Evolutionary conservation across 1,140 invertebrate species (phyloP).

Genomic region (Drosophila pruinosa): DNA sequence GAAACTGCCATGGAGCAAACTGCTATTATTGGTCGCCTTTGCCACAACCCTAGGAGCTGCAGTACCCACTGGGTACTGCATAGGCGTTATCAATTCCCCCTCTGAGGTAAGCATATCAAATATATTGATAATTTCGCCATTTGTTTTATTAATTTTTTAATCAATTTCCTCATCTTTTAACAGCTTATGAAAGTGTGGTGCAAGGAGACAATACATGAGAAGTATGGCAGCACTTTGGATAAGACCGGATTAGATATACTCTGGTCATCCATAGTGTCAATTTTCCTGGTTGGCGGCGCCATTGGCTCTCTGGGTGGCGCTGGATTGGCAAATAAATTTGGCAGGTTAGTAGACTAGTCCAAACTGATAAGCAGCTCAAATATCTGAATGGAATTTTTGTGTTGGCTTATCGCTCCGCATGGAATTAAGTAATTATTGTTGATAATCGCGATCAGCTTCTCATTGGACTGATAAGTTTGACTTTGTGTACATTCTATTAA

Average conservation of each 20-base stretch:
- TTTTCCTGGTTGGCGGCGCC: constrained; percentile 91
- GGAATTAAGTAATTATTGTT: constrained; percentile 8
- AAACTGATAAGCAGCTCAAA: constrained; percentile 28
- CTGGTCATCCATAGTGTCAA: constrained; percentile 92
- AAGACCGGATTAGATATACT: constrained; percentile 86
- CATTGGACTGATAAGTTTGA: neutral
- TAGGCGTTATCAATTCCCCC: constrained; percentile 94
- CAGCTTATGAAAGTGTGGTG: constrained; percentile 90
- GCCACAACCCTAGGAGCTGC: constrained; percentile 91
- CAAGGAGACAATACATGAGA: constrained; percentile 86
- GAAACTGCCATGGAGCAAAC: constrained; percentile 64
- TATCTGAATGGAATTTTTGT: constrained; percentile 21
- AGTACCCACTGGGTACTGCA: constrained; percentile 94
- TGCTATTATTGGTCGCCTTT: constrained; percentile 63
- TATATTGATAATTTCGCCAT: too few relatives aligned
- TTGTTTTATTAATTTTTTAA: neutral
- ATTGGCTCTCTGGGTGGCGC: constrained; percentile 89
- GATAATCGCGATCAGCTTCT: neutral
- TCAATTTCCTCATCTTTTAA: constrained; percentile 21
- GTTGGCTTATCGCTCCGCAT: constrained; percentile 6
- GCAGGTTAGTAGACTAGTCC: constrained; percentile 84
- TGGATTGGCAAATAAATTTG: constrained; percentile 88
- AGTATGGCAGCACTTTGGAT: constrained; percentile 86
- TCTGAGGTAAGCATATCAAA: constrained; percentile 85
- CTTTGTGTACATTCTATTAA: too few relatives aligned